These are phyloP conservation scores for Copidosoma aretas DNA, from an alignment of 2,888 invertebrate species.

Conservation along the genomic window DNA sequence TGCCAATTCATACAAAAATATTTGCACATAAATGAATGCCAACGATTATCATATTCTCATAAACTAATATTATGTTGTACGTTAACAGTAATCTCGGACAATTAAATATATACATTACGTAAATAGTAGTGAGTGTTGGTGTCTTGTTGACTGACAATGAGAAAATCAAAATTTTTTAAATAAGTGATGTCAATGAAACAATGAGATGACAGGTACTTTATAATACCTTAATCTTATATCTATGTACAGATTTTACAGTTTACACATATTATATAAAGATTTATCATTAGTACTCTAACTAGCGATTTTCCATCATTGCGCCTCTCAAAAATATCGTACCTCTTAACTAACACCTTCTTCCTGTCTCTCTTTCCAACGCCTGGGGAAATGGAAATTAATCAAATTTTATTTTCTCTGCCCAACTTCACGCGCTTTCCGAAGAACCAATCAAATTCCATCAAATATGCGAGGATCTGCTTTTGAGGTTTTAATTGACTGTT, in stretches of 20 bases:
- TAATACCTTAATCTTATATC: slow-evolving; percentile 2
- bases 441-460: too few species aligned
- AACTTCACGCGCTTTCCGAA: too few species aligned
- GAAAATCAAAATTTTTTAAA: slow-evolving; percentile 15
- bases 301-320: slow-evolving; percentile 41
- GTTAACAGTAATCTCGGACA: too few species aligned
- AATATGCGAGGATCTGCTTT: slow-evolving; percentile 11
- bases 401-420: too few species aligned
- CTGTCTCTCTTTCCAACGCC: background rate
- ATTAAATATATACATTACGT: too few species aligned
- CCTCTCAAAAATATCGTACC: slow-evolving; percentile 16
- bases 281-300: slow-evolving; percentile 24
- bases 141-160: slow-evolving; percentile 25
- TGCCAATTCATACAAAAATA: too few species aligned
- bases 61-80: too few species aligned
- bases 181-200: slow-evolving; percentile 21
- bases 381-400: too few species aligned
- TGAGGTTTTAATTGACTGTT: slow-evolving; percentile 30
- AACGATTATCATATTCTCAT: too few species aligned
- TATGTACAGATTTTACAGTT: slow-evolving; percentile 8
- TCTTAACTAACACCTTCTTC: background rate
- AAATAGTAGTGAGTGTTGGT: slow-evolving; percentile 30
- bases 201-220: slow-evolving; percentile 19
- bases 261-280: slow-evolving; percentile 1
- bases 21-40: too few species aligned